phyloP scores from a whole-genome alignment of 2,888 invertebrate genomes.

The Dioctria linearis region DNA sequence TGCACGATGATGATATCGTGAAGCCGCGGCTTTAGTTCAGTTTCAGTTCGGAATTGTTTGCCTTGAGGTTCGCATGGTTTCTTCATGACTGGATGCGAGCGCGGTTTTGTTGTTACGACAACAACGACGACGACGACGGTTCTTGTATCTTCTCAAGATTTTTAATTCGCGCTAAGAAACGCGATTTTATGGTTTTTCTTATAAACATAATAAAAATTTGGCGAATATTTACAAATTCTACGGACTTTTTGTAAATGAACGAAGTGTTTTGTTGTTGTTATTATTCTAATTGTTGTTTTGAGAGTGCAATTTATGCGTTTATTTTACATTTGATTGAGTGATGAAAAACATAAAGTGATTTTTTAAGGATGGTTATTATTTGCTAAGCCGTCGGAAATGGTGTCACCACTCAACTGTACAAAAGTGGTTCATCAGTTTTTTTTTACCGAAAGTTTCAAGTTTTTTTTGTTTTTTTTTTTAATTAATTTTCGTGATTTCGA shows the following conservation, averaged over 20 bases:
- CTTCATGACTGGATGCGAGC: conserved; percentile 36
- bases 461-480: neutral
- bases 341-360: conserved; percentile 15
- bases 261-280: conserved; percentile 8
- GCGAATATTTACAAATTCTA: neutral
- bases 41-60: conserved; percentile 72
- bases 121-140: neutral
- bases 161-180: neutral
- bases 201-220: neutral
- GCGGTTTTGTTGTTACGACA: neutral
- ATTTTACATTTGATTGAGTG: conserved; percentile 3
- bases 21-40: conserved; percentile 65
- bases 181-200: neutral
- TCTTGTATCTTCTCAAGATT: neutral
- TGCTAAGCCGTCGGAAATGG: conserved; percentile 39
- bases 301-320: neutral
- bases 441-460: neutral
- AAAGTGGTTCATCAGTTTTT: conserved; percentile 34
- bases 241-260: neutral
- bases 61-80: conserved; percentile 69
- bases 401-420: neutral
- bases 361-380: neutral
- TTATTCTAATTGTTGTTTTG: too few relatives aligned
- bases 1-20: conserved; percentile 6
- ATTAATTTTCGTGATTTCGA: neutral